Evolutionary conservation across 2,113 vertebrate species (phyloP).

Genomic region (Muntiacus muntjak): DNA sequence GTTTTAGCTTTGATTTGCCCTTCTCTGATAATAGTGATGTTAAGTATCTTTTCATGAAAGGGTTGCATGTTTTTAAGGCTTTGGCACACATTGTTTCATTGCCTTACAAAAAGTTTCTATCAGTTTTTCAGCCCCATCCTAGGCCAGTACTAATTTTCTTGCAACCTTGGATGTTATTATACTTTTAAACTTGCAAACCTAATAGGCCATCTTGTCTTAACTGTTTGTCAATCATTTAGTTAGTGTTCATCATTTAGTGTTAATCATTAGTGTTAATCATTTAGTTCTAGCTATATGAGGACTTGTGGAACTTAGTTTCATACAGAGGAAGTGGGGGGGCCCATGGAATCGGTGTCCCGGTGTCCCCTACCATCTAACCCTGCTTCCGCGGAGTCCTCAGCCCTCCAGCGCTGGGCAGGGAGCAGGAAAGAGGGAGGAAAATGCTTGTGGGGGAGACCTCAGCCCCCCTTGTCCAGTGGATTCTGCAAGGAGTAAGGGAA

Average conservation of each 20-base stretch:
- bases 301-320: not conserved
- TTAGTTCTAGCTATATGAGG: not conserved
- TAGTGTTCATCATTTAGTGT: not conserved
- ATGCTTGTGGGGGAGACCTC: not conserved
- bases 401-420: too few relatives aligned
- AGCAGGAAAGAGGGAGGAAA: not conserved
- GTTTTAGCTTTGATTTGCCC: not conserved
- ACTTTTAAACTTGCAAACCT: not conserved
- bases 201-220: not conserved
- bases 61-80: not conserved
- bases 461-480: not conserved
- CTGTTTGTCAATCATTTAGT: not conserved
- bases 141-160: not conserved
- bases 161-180: not conserved
- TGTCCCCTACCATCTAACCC: not conserved
- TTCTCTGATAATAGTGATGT: not conserved
- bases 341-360: fast-evolving
- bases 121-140: not conserved
- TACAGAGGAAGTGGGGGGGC: not conserved
- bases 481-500: not conserved
- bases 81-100: not conserved
- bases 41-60: not conserved
- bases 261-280: not conserved
- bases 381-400: not conserved
- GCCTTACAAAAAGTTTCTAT: not conserved